Evolutionary conservation across 1,140 invertebrate species (phyloP).

Genomic region (Zaprionus nigranus): DNA sequence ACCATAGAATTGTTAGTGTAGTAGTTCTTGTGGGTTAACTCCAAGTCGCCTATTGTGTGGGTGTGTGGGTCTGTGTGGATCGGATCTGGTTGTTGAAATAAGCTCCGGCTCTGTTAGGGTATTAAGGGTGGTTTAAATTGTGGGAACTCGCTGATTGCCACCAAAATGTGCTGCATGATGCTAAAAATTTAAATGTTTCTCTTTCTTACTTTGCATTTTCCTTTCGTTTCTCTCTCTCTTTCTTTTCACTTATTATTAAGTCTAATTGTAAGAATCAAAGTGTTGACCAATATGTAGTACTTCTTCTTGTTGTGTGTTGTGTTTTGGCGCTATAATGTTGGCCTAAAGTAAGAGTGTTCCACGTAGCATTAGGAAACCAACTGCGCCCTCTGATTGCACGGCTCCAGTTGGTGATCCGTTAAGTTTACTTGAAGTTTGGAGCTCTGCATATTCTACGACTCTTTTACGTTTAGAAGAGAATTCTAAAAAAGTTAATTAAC

Average conservation of each 20-base stretch:
- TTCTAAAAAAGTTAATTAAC: neutral
- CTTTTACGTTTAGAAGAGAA: neutral
- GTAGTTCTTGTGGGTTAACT: constrained; percentile 27
- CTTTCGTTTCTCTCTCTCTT: neutral
- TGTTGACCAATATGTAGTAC: constrained; percentile 34
- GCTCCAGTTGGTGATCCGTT: constrained; percentile 20
- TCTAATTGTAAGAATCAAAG: constrained; percentile 41
- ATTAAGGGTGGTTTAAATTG: constrained; percentile 1
- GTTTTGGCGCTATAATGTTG: constrained; percentile 48
- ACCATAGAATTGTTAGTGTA: constrained; percentile 77
- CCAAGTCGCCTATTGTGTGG: constrained; percentile 41
- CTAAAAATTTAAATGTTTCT: constrained; percentile 40
- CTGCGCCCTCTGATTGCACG: constrained; percentile 9
- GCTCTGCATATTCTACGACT: constrained; percentile 5
- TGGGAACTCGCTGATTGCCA: constrained; percentile 35
- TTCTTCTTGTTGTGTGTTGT: constrained; percentile 35
- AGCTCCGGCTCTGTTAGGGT: constrained; percentile 54
- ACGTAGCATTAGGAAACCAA: constrained; percentile 48
- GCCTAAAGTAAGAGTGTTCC: constrained; percentile 68
- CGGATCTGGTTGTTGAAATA: constrained; percentile 52
- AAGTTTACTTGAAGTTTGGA: neutral
- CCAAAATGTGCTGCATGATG: constrained; percentile 38
- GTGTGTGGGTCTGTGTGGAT: constrained; percentile 34
- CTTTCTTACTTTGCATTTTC: neutral
- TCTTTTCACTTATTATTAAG: constrained; percentile 22